phyloP scores from a whole-genome alignment of 2,797 vertebrate genomes.

The Sebastes steindachneri region DNA sequence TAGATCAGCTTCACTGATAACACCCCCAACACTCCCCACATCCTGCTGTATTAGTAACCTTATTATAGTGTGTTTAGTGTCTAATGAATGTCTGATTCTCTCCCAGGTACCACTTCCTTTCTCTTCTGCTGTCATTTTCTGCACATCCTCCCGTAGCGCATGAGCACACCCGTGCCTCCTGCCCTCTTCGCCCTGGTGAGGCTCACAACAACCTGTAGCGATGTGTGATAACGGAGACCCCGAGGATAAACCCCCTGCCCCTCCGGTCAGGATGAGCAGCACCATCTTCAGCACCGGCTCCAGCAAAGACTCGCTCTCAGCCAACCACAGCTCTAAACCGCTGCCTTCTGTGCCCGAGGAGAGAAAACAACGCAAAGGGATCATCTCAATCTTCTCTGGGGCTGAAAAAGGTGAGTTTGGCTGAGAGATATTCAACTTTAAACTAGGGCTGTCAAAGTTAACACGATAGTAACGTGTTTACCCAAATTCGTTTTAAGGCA shows the following conservation, averaged over 20 bases:
- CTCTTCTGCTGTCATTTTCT: neutral
- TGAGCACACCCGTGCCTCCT: constrained; percentile 49
- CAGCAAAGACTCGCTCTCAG: constrained; percentile 88
- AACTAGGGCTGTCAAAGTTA: neutral
- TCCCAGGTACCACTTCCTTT: constrained; percentile 37
- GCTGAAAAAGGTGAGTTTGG: constrained; percentile 90
- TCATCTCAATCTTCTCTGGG: constrained; percentile 94
- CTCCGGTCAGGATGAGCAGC: constrained; percentile 95
- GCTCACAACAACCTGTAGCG: constrained; percentile 46
- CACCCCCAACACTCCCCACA: neutral
- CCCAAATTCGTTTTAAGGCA: too few species aligned
- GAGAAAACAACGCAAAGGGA: constrained; percentile 93
- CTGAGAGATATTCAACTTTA: neutral
- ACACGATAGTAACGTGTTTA: too few species aligned
- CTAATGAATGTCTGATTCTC: constrained; percentile 5
- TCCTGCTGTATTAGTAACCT: neutral
- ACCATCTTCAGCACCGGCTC: constrained; percentile 88
- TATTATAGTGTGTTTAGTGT: neutral
- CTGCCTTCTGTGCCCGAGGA: constrained; percentile 97
- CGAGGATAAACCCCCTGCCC: constrained; percentile 97
- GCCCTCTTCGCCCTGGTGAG: constrained; percentile 36
- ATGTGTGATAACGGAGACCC: constrained; percentile 97
- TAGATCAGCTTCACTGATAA: neutral
- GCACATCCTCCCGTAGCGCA: constrained; percentile 21
- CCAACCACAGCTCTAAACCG: constrained; percentile 95